A percentile compares a stretch with the other conserved stretches of the same genome.
Evolutionary conservation across 2,888 invertebrate species (phyloP).

Genomic region (Formica aserva): DNA sequence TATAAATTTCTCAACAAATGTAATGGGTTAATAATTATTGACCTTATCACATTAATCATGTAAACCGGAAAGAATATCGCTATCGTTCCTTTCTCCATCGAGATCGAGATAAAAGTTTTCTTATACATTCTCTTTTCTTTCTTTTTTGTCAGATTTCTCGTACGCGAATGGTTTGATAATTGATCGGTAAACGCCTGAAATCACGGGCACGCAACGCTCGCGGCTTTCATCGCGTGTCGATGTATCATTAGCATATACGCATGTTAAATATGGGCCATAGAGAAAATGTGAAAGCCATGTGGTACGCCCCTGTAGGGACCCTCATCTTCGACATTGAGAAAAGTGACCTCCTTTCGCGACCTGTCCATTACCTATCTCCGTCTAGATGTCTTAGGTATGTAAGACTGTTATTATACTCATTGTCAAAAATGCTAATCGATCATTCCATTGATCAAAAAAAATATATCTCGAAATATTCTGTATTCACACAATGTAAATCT

Average conservation of each 20-base stretch:
- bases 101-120: neutral
- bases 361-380: neutral
- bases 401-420: neutral
- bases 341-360: constrained; percentile 81
- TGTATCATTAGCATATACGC: constrained; percentile 21
- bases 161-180: constrained; percentile 14
- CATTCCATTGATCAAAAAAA: neutral
- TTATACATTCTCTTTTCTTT: constrained; percentile 6
- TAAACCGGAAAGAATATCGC: constrained; percentile 1
- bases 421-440: neutral
- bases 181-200: constrained; percentile 27
- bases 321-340: constrained; percentile 72
- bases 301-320: constrained; percentile 11
- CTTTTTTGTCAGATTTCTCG: constrained; percentile 4
- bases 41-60: neutral
- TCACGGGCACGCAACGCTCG: constrained; percentile 1
- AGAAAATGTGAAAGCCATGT: constrained; percentile 84
- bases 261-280: constrained; percentile 68
- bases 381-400: neutral
- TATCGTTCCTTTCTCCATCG: neutral
- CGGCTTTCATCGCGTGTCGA: constrained; percentile 42
- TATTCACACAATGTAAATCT: neutral
- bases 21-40: neutral
- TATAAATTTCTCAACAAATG: neutral
- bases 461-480: neutral